Evolutionary conservation across 1,140 invertebrate species (phyloP).

Genomic region (Leptoteleia sp.): DNA sequence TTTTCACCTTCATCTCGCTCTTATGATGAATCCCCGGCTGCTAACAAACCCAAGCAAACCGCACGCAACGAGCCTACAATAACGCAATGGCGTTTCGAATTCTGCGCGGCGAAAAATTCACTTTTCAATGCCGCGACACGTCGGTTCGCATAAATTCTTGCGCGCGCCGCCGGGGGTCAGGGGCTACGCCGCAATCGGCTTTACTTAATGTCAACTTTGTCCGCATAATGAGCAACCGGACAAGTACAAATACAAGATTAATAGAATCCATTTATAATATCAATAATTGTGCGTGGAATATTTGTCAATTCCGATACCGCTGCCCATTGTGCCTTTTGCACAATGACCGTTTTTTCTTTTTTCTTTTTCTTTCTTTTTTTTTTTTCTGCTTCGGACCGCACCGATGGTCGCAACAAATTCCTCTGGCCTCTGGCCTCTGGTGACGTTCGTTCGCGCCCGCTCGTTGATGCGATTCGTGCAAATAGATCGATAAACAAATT

Average conservation of each 20-base stretch:
- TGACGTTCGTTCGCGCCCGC: too few species aligned
- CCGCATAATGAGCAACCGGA: constrained; percentile 58
- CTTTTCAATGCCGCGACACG: constrained; percentile 24
- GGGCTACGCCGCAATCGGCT: background rate
- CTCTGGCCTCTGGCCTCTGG: too few species aligned
- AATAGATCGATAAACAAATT: constrained; percentile 22
- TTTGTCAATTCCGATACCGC: constrained; percentile 30
- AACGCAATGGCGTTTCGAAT: constrained; percentile 14
- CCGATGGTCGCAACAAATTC: too few species aligned
- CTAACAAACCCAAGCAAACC: constrained; percentile 15
- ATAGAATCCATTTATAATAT: constrained; percentile 26
- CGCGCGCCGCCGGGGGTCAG: background rate
- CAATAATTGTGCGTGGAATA: constrained; percentile 19
- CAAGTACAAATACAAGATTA: constrained; percentile 64
- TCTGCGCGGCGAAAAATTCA: constrained; percentile 10
- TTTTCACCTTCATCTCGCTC: constrained; percentile 11
- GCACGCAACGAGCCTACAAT: constrained; percentile 6
- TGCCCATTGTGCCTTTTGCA: too few species aligned
- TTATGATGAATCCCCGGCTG: constrained; percentile 21
- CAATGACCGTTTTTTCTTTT: too few species aligned
- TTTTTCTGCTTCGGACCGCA: too few species aligned
- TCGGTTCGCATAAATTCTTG: constrained; percentile 22
- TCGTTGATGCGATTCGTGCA: constrained; percentile 53
- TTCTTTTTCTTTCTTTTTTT: too few species aligned
- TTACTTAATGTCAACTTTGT: constrained; percentile 29